Conservation (phyloP, 1,140 invertebrate species). For the Drosophila gunungcola region DNA sequence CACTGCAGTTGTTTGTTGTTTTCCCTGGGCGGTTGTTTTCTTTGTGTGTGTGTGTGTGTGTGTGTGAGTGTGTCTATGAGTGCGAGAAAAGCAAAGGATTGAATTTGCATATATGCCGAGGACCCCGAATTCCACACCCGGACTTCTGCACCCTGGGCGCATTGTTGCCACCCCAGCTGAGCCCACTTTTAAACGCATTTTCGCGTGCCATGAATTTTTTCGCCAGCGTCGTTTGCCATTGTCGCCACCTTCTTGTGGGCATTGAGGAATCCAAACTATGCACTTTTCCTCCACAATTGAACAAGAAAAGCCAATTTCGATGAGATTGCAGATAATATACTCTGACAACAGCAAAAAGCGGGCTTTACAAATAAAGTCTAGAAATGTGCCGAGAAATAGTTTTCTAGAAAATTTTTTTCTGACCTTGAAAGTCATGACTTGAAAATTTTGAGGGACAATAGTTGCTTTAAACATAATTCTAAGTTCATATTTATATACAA, state of each 20-base stretch:
- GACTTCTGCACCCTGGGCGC: neutral
- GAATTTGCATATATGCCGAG: conserved; percentile 50
- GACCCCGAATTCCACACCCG: neutral
- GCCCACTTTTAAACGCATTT: conserved; percentile 59
- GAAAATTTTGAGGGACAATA: neutral
- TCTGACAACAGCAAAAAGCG: neutral
- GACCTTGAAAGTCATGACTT: neutral
- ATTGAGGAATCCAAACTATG: conserved; percentile 35
- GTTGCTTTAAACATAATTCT: no score
- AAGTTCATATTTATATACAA: no score
- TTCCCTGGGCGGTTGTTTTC: conserved; percentile 12
- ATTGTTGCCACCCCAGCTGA: conserved; percentile 35
- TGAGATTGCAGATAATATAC: conserved; percentile 1
- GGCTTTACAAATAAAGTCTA: neutral
- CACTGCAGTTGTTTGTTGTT: conserved; percentile 35
- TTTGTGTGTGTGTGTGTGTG: neutral
- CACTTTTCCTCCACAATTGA: conserved; percentile 21
- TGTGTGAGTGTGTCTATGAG: neutral
- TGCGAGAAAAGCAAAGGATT: conserved; percentile 7
- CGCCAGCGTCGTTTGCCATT: conserved; percentile 28
- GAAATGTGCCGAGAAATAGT: neutral
- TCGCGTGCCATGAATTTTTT: conserved; percentile 59
- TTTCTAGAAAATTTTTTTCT: neutral
- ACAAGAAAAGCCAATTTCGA: conserved; percentile 15
- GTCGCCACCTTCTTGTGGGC: conserved; percentile 42